These are phyloP conservation scores for Eilema sororculum DNA, from an alignment of 2,888 invertebrate genomes.

Conservation along the genomic window DNA sequence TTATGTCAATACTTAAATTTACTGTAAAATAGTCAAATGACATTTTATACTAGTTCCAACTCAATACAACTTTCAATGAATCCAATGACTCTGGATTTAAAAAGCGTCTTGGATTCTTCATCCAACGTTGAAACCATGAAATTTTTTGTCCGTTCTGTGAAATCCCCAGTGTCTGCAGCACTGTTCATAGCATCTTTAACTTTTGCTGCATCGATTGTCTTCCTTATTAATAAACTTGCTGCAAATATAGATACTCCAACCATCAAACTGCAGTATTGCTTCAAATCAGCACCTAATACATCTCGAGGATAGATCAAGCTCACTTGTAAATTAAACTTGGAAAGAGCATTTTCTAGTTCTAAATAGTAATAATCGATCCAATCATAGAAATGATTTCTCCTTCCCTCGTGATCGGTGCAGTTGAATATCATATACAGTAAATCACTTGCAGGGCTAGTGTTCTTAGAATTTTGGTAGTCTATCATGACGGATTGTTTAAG, in stretches of 20 bases:
- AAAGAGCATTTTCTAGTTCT: constrained; percentile 48
- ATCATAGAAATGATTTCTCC: constrained; percentile 50
- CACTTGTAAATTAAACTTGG: constrained; percentile 47
- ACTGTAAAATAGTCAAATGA: not conserved
- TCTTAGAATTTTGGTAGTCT: constrained; percentile 62
- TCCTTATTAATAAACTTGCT: constrained; percentile 39
- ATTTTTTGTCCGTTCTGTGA: constrained; percentile 25
- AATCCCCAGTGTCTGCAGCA: constrained; percentile 35
- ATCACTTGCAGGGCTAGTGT: constrained; percentile 56
- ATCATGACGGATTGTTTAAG: constrained; percentile 56
- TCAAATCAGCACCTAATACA: constrained; percentile 52
- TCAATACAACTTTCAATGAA: constrained; percentile 50
- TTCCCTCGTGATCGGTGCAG: constrained; percentile 56
- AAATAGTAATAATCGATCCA: constrained; percentile 58
- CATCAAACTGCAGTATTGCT: constrained; percentile 44
- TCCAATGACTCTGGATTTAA: constrained; percentile 47
- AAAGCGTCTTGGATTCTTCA: constrained; percentile 29
- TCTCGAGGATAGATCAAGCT: constrained; percentile 49
- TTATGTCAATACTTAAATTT: not conserved
- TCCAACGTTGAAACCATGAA: constrained; percentile 21
- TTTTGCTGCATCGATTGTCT: constrained; percentile 44
- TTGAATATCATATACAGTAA: constrained; percentile 55
- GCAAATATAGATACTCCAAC: constrained; percentile 42
- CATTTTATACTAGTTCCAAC: constrained; percentile 24
- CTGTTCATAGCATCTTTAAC: constrained; percentile 33